Evolutionary conservation across 2,797 vertebrate genomes (phyloP).

Genomic region (Microctenopoma lineatum): DNA sequence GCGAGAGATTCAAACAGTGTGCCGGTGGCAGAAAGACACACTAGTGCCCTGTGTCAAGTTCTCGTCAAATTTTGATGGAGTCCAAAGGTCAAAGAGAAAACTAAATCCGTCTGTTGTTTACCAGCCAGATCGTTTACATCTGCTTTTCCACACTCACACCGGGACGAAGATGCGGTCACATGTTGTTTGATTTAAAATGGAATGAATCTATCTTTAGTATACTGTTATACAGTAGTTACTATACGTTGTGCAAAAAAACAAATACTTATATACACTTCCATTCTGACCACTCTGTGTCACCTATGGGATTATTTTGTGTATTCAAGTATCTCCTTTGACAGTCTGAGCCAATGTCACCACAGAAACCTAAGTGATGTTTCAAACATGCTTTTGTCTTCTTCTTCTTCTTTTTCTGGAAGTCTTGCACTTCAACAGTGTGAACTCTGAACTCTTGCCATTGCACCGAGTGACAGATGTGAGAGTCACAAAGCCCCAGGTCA

Average conservation of each 20-base stretch:
- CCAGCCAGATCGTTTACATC: constrained; percentile 24
- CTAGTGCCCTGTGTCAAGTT: constrained; percentile 63
- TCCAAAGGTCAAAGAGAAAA: constrained; percentile 60
- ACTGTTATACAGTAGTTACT: neutral
- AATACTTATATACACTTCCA: neutral
- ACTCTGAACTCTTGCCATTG: constrained; percentile 32
- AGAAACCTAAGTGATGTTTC: neutral
- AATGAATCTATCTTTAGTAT: too few relatives aligned
- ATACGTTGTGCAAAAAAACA: neutral
- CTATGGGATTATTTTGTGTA: neutral
- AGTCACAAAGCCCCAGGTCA: constrained; percentile 31
- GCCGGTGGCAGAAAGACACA: constrained; percentile 7
- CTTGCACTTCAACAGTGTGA: neutral
- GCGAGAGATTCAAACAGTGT: constrained; percentile 13
- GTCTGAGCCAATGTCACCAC: neutral
- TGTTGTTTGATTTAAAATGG: too few relatives aligned
- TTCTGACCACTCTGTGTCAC: neutral
- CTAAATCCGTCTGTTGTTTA: constrained; percentile 42
- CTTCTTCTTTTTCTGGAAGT: too few relatives aligned
- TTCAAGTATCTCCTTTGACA: neutral
- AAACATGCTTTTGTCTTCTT: constrained; percentile 14
- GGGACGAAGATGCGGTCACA: neutral
- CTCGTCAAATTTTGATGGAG: constrained; percentile 75
- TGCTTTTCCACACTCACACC: constrained; percentile 1
- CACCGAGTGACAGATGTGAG: constrained; percentile 45